phyloP scores from a whole-genome alignment of 37 sponge, comb jelly and placozoan genomes.

The Crambe crambe region DNA sequence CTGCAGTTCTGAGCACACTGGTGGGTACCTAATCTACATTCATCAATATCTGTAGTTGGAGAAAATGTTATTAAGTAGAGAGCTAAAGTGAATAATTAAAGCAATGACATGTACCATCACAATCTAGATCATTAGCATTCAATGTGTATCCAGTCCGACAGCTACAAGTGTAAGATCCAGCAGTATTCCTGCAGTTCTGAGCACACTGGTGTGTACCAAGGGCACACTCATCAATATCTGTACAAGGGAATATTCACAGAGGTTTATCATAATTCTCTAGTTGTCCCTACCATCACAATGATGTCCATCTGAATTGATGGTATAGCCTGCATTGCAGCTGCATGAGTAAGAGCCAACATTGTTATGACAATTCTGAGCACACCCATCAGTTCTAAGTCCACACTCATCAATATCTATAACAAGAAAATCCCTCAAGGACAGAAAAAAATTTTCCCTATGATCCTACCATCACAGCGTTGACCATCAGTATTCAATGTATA shows the following conservation, averaged over 20 bases:
- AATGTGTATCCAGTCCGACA: constrained; percentile 39
- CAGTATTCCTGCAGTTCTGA: not conserved
- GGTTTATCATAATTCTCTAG: not conserved
- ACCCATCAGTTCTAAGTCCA: not conserved
- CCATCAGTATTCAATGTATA: not conserved
- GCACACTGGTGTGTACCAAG: not conserved
- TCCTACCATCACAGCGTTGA: not conserved
- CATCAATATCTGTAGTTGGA: constrained; percentile 6
- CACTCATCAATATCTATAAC: constrained; percentile 5
- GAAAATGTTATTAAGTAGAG: too few species aligned
- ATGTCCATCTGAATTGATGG: not conserved
- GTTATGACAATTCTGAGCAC: not conserved
- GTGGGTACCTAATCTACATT: not conserved
- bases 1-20: not conserved
- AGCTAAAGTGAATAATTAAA: too few species aligned
- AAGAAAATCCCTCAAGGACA: too few species aligned
- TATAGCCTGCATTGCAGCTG: not conserved
- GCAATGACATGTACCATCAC: constrained; percentile 26
- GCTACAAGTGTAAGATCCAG: constrained; percentile 55
- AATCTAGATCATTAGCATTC: constrained; percentile 9
- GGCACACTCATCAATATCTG: not conserved
- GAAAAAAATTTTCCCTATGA: not conserved
- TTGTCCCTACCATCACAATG: constrained; percentile 16
- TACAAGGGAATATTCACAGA: not conserved
- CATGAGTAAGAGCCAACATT: not conserved